phyloP scores from a whole-genome alignment of 2,797 vertebrate genomes.

The Alectoris magna region DNA sequence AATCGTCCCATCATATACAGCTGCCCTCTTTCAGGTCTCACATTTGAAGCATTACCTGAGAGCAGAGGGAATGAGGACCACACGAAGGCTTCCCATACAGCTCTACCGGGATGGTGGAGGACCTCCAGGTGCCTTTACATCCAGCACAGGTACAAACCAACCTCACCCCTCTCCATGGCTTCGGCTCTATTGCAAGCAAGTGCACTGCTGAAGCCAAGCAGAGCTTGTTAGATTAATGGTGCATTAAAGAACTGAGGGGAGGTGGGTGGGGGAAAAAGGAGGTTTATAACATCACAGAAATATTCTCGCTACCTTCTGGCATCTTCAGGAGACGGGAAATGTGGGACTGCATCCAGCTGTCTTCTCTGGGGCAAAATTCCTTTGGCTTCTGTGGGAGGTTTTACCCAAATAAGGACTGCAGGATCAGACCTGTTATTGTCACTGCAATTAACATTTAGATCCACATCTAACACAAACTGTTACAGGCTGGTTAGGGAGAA shows the following conservation, averaged over 20 bases:
- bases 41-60: not conserved
- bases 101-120: not conserved
- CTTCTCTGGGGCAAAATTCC: slow-evolving; percentile 73
- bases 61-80: not conserved
- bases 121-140: slow-evolving; percentile 2
- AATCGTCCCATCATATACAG: rapidly evolving
- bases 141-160: not conserved
- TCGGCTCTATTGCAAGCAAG: not conserved
- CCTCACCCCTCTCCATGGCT: not conserved
- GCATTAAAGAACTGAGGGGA: slow-evolving; percentile 38
- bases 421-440: slow-evolving; percentile 74
- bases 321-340: slow-evolving; percentile 64
- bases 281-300: slow-evolving; percentile 59
- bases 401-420: slow-evolving; percentile 71
- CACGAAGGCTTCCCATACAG: not conserved
- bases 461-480: slow-evolving; percentile 67
- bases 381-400: slow-evolving; percentile 72
- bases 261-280: not conserved
- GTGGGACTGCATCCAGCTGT: slow-evolving; percentile 67
- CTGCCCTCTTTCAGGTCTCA: not conserved
- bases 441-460: slow-evolving; percentile 73
- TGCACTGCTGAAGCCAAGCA: slow-evolving; percentile 7
- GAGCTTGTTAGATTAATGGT: slow-evolving; percentile 54
- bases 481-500: slow-evolving; percentile 72
- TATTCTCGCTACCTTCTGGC: slow-evolving; percentile 59